A percentile compares a stretch with the other conserved stretches of the same genome.
Evolutionary conservation across 2,888 invertebrate species (phyloP).

Genomic region (Lochmaea capreae): DNA sequence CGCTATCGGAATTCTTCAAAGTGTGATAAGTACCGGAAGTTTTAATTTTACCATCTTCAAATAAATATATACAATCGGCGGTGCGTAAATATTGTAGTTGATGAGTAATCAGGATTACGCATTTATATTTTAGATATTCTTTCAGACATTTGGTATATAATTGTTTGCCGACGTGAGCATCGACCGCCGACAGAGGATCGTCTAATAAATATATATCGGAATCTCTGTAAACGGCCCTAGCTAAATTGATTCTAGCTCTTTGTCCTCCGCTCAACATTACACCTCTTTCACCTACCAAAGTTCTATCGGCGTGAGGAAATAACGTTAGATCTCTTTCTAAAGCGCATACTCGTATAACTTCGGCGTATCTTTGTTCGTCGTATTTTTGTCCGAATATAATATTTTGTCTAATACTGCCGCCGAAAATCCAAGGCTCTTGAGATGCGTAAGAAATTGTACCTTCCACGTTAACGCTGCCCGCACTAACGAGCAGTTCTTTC

Average conservation of each 20-base stretch:
- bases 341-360: constrained; percentile 77
- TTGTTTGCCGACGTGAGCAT: constrained; percentile 87
- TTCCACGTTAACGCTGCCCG: constrained; percentile 65
- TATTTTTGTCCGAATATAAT: constrained; percentile 86
- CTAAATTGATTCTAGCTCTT: constrained; percentile 87
- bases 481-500: constrained; percentile 75
- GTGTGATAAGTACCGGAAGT: constrained; percentile 71
- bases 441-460: constrained; percentile 67
- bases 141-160: constrained; percentile 84
- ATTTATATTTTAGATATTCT: constrained; percentile 73
- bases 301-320: constrained; percentile 82
- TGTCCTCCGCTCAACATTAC: constrained; percentile 76
- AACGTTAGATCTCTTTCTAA: constrained; percentile 78
- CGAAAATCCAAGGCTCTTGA: constrained; percentile 88
- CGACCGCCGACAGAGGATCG: constrained; percentile 91
- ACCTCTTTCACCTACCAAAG: constrained; percentile 77
- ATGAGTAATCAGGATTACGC: constrained; percentile 80
- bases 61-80: constrained; percentile 68
- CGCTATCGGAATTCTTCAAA: constrained; percentile 76
- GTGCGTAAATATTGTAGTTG: constrained; percentile 75
- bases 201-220: constrained; percentile 88
- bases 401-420: constrained; percentile 88
- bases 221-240: constrained; percentile 84
- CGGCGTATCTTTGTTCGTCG: constrained; percentile 74
- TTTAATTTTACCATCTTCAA: constrained; percentile 69